Evolutionary conservation across 2,113 vertebrate genomes (phyloP).

Genomic region (Seriola rivoliana): DNA sequence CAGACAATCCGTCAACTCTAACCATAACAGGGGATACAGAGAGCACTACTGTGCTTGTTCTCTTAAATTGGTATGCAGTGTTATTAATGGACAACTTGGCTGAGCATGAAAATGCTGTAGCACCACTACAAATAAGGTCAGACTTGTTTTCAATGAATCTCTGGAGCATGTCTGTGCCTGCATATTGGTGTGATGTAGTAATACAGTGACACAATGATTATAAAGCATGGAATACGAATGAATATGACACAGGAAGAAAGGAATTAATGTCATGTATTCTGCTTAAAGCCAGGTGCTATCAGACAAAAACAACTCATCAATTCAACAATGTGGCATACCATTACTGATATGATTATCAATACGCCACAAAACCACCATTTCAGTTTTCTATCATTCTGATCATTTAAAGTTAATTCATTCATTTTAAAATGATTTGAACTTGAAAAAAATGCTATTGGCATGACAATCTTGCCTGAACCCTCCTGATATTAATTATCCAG

Average conservation of each 20-base stretch:
- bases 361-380: neutral
- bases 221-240: neutral
- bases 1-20: neutral
- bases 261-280: neutral
- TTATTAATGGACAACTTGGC: constrained; percentile 66
- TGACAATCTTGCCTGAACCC: neutral
- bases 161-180: constrained; percentile 33
- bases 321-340: neutral
- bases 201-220: constrained; percentile 19
- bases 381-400: neutral
- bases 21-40: neutral
- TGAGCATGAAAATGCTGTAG: constrained; percentile 36
- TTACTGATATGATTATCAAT: neutral
- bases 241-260: constrained; percentile 4
- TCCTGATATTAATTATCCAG: neutral
- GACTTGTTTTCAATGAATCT: constrained; percentile 50
- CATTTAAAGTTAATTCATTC: neutral
- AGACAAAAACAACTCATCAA: neutral
- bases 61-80: constrained; percentile 45
- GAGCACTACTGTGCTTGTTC: constrained; percentile 21
- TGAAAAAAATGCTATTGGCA: neutral
- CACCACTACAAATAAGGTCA: constrained; percentile 60
- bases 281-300: neutral
- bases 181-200: constrained; percentile 33
- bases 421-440: neutral